Evolutionary conservation across 2,888 invertebrate species (phyloP).

Genomic region (Andrena trimmerana): DNA sequence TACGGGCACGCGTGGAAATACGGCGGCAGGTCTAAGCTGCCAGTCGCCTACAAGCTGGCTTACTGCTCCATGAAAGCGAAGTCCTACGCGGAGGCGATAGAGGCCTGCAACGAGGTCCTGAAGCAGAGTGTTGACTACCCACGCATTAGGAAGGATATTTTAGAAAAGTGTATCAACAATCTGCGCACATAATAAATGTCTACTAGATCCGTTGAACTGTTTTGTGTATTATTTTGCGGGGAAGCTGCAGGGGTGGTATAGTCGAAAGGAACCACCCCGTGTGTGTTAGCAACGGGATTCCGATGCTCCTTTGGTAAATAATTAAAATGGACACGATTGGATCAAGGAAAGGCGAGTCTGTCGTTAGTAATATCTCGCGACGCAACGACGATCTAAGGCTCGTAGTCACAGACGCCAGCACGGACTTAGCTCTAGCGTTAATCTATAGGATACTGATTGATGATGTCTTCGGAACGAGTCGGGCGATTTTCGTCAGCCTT

Average conservation of each 20-base stretch:
- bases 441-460: conserved; percentile 59
- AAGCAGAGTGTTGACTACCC: conserved; percentile 94
- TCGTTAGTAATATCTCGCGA: conserved; percentile 5
- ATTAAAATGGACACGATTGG: conserved; percentile 21
- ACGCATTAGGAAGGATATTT: conserved; percentile 95
- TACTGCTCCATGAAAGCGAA: conserved; percentile 96
- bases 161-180: conserved; percentile 94
- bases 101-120: conserved; percentile 94
- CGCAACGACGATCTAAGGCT: conserved; percentile 38
- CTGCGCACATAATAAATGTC: conserved; percentile 88
- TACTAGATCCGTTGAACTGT: neutral
- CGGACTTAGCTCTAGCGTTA: conserved; percentile 57
- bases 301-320: neutral
- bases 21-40: conserved; percentile 92
- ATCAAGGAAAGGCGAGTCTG: neutral
- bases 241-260: neutral
- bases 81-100: conserved; percentile 95
- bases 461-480: conserved; percentile 62
- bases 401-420: conserved; percentile 65
- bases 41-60: conserved; percentile 96
- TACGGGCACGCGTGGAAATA: conserved; percentile 95
- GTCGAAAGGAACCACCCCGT: neutral
- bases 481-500: conserved; percentile 49
- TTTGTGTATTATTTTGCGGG: too few species aligned
- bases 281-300: neutral